Conservation (phyloP, 2,888 invertebrate genomes). For the Altica lythri region DNA sequence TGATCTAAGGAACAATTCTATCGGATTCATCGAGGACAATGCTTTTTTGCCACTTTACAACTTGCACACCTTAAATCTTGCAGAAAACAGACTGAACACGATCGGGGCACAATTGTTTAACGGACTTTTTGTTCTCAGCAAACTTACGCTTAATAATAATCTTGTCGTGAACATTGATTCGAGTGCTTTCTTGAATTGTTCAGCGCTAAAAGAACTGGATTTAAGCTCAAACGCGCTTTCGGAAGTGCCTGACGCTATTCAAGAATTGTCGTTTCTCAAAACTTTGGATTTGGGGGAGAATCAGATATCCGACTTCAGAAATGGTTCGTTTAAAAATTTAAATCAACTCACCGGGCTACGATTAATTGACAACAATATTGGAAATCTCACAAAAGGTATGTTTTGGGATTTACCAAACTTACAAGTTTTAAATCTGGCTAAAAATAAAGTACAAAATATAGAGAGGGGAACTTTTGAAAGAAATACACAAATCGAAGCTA, state of each 20-base stretch:
- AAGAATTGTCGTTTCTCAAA: slow-evolving; percentile 80
- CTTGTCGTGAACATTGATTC: slow-evolving; percentile 77
- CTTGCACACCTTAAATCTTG: slow-evolving; percentile 85
- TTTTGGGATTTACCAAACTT: slow-evolving; percentile 83
- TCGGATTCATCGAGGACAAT: slow-evolving; percentile 86
- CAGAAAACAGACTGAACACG: slow-evolving; percentile 83
- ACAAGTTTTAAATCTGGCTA: slow-evolving; percentile 85
- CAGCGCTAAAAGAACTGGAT: slow-evolving; percentile 85
- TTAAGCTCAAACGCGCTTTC: slow-evolving; percentile 84
- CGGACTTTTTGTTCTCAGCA: slow-evolving; percentile 80
- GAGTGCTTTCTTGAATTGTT: slow-evolving; percentile 85
- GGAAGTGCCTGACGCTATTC: slow-evolving; percentile 81
- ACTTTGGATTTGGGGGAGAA: slow-evolving; percentile 92
- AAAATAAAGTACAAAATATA: slow-evolving; percentile 85
- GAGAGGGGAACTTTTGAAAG: slow-evolving; percentile 83
- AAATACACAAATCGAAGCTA: slow-evolving; percentile 81
- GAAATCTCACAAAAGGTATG: slow-evolving; percentile 83
- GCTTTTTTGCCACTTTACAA: slow-evolving; percentile 87
- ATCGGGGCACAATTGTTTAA: slow-evolving; percentile 82
- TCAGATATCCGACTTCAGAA: slow-evolving; percentile 80
- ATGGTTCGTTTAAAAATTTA: slow-evolving; percentile 84
- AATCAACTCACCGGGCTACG: slow-evolving; percentile 85
- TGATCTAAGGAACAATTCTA: slow-evolving; percentile 83
- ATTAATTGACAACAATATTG: slow-evolving; percentile 87
- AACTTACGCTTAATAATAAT: slow-evolving; percentile 85